Evolutionary conservation across 2,888 invertebrate species (phyloP), one percentile per base, ranked within the genome.

Genomic region (Drosophila mimica): DNA sequence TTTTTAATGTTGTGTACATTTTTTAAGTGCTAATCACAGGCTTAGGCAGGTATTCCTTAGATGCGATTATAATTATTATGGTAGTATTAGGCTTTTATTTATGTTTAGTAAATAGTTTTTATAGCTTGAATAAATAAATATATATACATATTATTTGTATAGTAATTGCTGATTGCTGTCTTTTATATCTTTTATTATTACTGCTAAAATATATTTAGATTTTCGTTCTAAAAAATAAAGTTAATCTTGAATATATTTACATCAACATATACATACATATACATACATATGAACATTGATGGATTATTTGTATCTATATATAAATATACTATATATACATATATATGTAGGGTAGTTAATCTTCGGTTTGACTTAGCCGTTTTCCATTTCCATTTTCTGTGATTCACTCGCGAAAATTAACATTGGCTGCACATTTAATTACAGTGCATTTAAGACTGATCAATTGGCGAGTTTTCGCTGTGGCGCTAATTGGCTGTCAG

Each of bases 401-500:
- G 30, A 53, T 11, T 34, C 25, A 36, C 17, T 15, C 3, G 58
- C 28, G 31, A 28, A 60, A 65, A 70, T 65, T 52, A 40, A 34
- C 66, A 40, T n/a, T 15, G 36, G 4, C 33, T 67, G 40, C 33
- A 53, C 13, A 25, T 57, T 5, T 56, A 64, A 64, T 60, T 52
- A 53, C 28, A 60, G 34, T 46, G 30, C 61, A 72, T 62, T 69
- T 68, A 31, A 69, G 75, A 56, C 60, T 62, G 65, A 59, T 31
- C 69, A 79, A 79, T 68, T 79, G 70, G 57, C 69, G 52, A 31
- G 38, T n/a, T n/a, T 51, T 43, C 52, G 36, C 51, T 36, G 13
- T 25, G 25, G 4, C 52, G 78, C 72, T 83, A 82, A 84, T 84
- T 84, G 71, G 69, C 58, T 80, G 80, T 80, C 74, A 65, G 57